Conservation (phyloP, 2,888 invertebrate genomes). For the Gerris lacustris region DNA sequence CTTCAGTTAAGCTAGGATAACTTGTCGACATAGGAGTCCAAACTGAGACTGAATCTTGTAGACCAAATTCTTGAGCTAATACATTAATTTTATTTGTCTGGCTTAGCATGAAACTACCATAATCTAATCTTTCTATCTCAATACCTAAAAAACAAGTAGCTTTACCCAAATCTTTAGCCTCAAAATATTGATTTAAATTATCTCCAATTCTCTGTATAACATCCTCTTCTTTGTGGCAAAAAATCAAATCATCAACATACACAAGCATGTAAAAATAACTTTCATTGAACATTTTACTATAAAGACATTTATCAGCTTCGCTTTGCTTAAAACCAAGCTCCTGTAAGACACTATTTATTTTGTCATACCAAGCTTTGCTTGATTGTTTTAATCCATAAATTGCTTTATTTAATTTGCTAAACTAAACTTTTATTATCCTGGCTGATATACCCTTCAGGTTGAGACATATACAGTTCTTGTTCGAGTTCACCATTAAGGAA, state of each 20-base stretch:
- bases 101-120: background rate
- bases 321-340: background rate
- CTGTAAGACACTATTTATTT: background rate
- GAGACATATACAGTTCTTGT: constrained; percentile 28
- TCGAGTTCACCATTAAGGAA: constrained; percentile 30
- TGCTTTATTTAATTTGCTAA: constrained; percentile 26
- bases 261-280: constrained; percentile 26
- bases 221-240: background rate
- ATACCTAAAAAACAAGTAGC: constrained; percentile 12
- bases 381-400: constrained; percentile 29
- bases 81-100: background rate
- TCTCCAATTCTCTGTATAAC: constrained; percentile 12
- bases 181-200: constrained; percentile 20
- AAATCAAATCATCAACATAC: constrained; percentile 26
- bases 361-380: constrained; percentile 17
- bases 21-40: background rate
- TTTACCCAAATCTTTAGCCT: constrained; percentile 24
- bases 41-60: background rate
- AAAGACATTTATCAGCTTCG: constrained; percentile 7
- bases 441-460: constrained; percentile 25
- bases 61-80: background rate
- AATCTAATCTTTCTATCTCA: background rate
- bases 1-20: background rate
- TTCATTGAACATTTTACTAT: background rate
- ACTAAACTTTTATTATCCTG: constrained; percentile 18